Evolutionary conservation across 2,113 vertebrate genomes (phyloP), one percentile per base, ranked within the genome.

Genomic region (Echinops telfairi): DNA sequence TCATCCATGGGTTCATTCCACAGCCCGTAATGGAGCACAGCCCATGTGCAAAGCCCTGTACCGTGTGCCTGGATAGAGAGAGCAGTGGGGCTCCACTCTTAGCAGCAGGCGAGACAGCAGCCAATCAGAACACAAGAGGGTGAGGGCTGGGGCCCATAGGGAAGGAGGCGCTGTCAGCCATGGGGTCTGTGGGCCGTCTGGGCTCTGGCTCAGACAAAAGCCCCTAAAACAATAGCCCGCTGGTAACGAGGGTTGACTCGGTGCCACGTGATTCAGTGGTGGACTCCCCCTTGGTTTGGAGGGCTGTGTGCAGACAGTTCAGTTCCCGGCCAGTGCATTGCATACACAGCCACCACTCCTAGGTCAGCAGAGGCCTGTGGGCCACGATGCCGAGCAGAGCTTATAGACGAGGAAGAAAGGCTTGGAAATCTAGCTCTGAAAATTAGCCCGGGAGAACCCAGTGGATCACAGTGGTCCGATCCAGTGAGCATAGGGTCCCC

Each of bases 81-180:
- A 64, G 53, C 79, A 33, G 6, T 15, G 2, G 71, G n/a, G 15
- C 1, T 8, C 6, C 23, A 7, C 62, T 77, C 40, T 40, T 19
- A 15, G 75, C 0, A 2, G 27, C 60, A 71, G 6, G 15, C 20
- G 47, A 19, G 20, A 38, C 8, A 5, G 4, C 57, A 10, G 17
- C 58, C 53, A 12, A 4, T 57, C 57, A 57, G 10, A 31, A 22
- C 58, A 14, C 0, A 5, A 16, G 33, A 29, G 10, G 17, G 33
- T 2, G 3, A 6, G 4, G 15, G 4, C 5, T 8, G 7, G 53
- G 15, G 23, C 27, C 75, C 88, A 11, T 8, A 22, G 0, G 0
- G 19, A 2, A 22, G n/a, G 3, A 22, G 27, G 0, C 33, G 53
- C 25, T 64, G 29, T 47, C 70, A 1, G 47, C 77, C 43, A 0